Evolutionary conservation across 64 coral and sea anemone genomes (phyloP).

Genomic region (Porites lutea): DNA sequence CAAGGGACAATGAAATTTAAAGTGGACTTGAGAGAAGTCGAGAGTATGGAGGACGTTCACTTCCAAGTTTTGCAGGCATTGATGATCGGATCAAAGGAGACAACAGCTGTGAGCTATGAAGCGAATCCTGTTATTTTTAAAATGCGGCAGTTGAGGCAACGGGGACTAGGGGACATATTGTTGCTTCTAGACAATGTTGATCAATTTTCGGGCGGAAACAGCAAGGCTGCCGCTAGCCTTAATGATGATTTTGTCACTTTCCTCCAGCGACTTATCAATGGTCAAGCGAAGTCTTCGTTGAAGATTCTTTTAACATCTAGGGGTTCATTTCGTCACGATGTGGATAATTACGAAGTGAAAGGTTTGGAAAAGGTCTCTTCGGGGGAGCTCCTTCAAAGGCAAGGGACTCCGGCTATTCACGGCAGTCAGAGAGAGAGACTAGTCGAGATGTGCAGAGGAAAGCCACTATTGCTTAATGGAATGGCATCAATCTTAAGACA

Average conservation of each 20-base stretch:
- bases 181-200: slow-evolving; percentile 18
- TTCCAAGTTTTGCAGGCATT: slow-evolving; percentile 10
- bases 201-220: neutral
- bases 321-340: neutral
- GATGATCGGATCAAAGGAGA: neutral
- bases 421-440: neutral
- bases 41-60: slow-evolving; percentile 1
- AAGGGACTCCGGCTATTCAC: neutral
- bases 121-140: slow-evolving; percentile 15
- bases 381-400: slow-evolving; percentile 1
- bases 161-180: neutral
- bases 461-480: slow-evolving; percentile 8
- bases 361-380: too few relatives aligned
- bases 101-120: neutral
- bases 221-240: neutral
- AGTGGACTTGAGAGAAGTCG: neutral
- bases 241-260: neutral
- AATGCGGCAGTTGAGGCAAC: slow-evolving; percentile 4
- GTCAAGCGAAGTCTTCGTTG: neutral
- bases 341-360: too few relatives aligned
- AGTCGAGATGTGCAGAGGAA: slow-evolving; percentile 26
- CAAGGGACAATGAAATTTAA: neutral
- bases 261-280: neutral
- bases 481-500: slow-evolving; percentile 25
- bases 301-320: slow-evolving; percentile 41